Evolutionary conservation across 1,140 invertebrate genomes (phyloP).

Genomic region (Pseudoatta argentina): DNA sequence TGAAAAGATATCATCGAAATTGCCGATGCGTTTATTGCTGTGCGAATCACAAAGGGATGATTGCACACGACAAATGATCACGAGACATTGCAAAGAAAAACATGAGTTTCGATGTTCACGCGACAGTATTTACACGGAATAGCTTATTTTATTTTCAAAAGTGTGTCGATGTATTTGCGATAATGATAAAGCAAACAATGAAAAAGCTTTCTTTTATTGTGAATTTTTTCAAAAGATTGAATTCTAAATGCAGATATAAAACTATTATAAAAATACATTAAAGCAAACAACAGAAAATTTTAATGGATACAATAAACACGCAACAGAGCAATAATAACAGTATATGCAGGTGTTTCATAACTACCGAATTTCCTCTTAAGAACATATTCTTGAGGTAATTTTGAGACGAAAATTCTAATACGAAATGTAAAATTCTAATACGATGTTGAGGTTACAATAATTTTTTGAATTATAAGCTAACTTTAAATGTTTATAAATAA

Average conservation of each 20-base stretch:
- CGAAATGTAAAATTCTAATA: too few relatives aligned
- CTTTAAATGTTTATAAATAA: too few relatives aligned
- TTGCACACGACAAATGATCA: not conserved
- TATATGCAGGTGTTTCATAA: not conserved
- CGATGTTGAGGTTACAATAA: too few relatives aligned
- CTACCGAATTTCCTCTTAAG: too few relatives aligned
- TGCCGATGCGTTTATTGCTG: slow-evolving; percentile 5
- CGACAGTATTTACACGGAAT: not conserved
- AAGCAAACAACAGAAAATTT: not conserved
- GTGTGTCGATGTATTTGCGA: not conserved
- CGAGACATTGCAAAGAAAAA: not conserved
- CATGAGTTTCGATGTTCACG: slow-evolving; percentile 3
- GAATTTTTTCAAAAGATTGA: slow-evolving; percentile 8
- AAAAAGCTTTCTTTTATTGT: not conserved
- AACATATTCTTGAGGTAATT: too few relatives aligned
- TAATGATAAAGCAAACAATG: not conserved
- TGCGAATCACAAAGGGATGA: not conserved
- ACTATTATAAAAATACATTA: not conserved
- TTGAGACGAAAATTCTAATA: too few relatives aligned
- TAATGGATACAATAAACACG: not conserved
- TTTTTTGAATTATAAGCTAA: too few relatives aligned
- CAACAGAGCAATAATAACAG: not conserved
- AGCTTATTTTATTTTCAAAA: not conserved
- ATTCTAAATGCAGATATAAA: not conserved
- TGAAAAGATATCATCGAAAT: slow-evolving; percentile 29